Evolutionary conservation across 1,140 invertebrate genomes (phyloP).

Genomic region (Mylabris phalerata): DNA sequence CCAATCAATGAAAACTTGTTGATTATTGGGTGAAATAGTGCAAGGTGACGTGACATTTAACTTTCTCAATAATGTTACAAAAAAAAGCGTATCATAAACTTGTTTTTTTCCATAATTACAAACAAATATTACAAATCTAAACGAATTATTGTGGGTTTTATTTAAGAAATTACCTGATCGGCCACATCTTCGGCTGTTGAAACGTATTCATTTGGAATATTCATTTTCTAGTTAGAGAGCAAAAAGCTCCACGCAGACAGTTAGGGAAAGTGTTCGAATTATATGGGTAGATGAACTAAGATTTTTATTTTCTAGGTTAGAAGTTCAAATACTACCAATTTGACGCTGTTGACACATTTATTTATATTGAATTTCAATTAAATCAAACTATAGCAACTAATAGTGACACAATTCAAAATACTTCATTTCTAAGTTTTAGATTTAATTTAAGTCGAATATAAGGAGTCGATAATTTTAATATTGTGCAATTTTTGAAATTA

Average conservation of each 20-base stretch:
- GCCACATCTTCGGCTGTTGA: constrained; percentile 89
- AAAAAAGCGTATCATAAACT: background rate
- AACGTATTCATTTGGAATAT: constrained; percentile 80
- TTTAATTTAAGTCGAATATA: no score
- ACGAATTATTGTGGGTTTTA: background rate
- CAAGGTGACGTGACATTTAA: constrained; percentile 26
- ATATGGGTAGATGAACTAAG: constrained; percentile 4
- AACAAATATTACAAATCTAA: constrained; percentile 5
- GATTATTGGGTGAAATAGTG: background rate
- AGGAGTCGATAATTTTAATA: no score
- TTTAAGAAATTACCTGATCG: constrained; percentile 70
- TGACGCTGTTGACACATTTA: no score
- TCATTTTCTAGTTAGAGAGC: constrained; percentile 52
- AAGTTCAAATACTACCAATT: no score
- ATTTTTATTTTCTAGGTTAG: no score
- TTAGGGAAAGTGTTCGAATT: background rate
- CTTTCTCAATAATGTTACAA: background rate
- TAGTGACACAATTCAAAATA: no score
- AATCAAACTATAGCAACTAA: no score
- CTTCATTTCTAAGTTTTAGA: no score
- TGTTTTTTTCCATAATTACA: background rate
- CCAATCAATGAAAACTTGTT: background rate
- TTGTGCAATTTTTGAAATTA: no score
- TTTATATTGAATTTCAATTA: no score
- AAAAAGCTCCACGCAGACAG: constrained; percentile 33